A percentile compares a stretch with the other conserved stretches of the same genome.
Conservation (phyloP, 2,888 invertebrate genomes). For the Stenodera caucasica region DNA sequence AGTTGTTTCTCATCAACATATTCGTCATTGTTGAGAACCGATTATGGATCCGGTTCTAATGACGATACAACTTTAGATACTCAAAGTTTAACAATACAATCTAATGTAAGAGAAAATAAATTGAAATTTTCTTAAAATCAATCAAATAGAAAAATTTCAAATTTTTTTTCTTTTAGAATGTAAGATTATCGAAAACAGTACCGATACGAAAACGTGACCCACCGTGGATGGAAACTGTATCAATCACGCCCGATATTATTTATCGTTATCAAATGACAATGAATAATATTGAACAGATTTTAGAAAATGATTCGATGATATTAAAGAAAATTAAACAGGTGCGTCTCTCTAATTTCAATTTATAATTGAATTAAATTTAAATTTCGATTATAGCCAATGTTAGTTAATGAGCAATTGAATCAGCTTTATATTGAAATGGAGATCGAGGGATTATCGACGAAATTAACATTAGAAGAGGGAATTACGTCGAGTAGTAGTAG, state of each 20-base stretch:
- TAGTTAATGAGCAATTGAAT: slow-evolving; percentile 73
- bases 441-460: slow-evolving; percentile 63
- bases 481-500: slow-evolving; percentile 60
- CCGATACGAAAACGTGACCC: slow-evolving; percentile 60
- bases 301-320: slow-evolving; percentile 63
- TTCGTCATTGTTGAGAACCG: slow-evolving; percentile 71
- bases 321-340: slow-evolving; percentile 63
- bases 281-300: slow-evolving; percentile 62
- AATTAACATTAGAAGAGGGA: slow-evolving; percentile 66
- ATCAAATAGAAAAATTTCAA: slow-evolving; percentile 12
- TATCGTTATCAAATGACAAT: slow-evolving; percentile 68
- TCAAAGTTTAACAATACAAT: slow-evolving; percentile 40
- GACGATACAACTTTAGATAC: slow-evolving; percentile 44
- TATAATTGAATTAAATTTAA: background rate
- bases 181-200: slow-evolving; percentile 52
- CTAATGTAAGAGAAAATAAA: slow-evolving; percentile 28
- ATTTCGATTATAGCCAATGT: slow-evolving; percentile 58
- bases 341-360: slow-evolving; percentile 20
- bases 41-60: slow-evolving; percentile 57
- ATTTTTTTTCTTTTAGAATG: slow-evolving; percentile 34
- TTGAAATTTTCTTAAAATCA: background rate
- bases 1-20: slow-evolving; percentile 72
- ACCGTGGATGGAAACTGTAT: slow-evolving; percentile 69
- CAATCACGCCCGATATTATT: slow-evolving; percentile 68
- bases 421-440: slow-evolving; percentile 72